Conservation (phyloP, 2,797 vertebrate genomes). For the Aldrovandia affinis region DNA sequence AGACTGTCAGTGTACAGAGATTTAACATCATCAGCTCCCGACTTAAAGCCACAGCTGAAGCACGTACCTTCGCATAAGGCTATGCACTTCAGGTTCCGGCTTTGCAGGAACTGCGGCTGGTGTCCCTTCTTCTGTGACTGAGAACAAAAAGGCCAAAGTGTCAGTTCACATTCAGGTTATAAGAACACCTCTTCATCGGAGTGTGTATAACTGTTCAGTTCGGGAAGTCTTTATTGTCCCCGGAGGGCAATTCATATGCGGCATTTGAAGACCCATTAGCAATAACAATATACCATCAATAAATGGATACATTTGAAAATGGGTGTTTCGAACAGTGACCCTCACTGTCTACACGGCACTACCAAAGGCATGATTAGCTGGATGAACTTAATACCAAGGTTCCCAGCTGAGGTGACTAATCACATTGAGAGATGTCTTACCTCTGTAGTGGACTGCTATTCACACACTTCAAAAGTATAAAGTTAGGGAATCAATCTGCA, state of each 20-base stretch:
- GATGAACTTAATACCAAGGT: neutral
- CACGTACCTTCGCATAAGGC: constrained; percentile 90
- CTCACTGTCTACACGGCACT: neutral
- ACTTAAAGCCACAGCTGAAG: neutral
- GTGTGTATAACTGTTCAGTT: no score
- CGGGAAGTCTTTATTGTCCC: no score
- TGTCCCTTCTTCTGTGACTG: constrained; percentile 89
- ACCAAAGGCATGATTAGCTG: neutral
- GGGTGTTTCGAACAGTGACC: neutral
- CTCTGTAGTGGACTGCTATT: no score
- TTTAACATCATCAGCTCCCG: no score
- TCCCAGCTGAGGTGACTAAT: neutral
- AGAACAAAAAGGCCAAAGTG: constrained; percentile 1
- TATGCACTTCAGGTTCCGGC: constrained; percentile 91
- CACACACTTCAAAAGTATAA: neutral
- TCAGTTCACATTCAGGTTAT: neutral
- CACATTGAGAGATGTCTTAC: neutral
- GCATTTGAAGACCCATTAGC: no score
- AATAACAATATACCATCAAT: no score
- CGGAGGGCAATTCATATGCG: no score
- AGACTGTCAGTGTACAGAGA: neutral
- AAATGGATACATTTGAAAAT: no score
- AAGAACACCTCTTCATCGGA: neutral
- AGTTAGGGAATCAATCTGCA: neutral
- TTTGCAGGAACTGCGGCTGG: constrained; percentile 89